A percentile compares a stretch with the other conserved stretches of the same genome.
Evolutionary conservation across 2,113 vertebrate species (phyloP).

Genomic region (Martes martes): DNA sequence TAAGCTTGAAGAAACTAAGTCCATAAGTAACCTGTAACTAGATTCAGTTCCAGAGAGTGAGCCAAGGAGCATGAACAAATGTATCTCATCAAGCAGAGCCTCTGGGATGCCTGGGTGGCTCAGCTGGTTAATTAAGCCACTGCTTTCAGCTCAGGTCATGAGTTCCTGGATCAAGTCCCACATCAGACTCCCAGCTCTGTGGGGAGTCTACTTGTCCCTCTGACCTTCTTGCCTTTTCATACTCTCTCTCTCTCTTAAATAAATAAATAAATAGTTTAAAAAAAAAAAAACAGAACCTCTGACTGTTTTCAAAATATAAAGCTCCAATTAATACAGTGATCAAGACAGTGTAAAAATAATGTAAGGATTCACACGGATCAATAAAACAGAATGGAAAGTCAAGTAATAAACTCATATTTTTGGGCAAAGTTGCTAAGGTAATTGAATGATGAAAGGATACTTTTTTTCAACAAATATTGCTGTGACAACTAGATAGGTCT

Average conservation of each 20-base stretch:
- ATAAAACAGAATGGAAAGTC: not conserved
- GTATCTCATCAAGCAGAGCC: not conserved
- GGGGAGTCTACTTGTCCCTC: too few relatives aligned
- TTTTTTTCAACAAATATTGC: not conserved
- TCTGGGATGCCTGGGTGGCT: not conserved
- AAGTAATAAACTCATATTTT: not conserved
- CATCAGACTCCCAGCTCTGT: too few relatives aligned
- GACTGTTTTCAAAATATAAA: not conserved
- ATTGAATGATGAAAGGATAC: not conserved
- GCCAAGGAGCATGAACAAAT: not conserved
- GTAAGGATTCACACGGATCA: too few relatives aligned
- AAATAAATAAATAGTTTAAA: too few relatives aligned
- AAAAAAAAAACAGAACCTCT: not conserved
- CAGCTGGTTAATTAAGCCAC: too few relatives aligned
- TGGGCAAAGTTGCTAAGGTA: not conserved
- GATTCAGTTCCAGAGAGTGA: not conserved
- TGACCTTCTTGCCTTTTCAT: too few relatives aligned
- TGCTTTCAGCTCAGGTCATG: too few relatives aligned
- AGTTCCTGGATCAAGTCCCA: too few relatives aligned
- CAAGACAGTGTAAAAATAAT: not conserved
- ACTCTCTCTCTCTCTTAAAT: too few relatives aligned
- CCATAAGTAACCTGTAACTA: not conserved
- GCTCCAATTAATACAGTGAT: not conserved
- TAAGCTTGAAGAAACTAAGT: not conserved
- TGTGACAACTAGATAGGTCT: not conserved